Evolutionary conservation across 1,140 invertebrate genomes (phyloP).

Genomic region (Cotesia typhae): DNA sequence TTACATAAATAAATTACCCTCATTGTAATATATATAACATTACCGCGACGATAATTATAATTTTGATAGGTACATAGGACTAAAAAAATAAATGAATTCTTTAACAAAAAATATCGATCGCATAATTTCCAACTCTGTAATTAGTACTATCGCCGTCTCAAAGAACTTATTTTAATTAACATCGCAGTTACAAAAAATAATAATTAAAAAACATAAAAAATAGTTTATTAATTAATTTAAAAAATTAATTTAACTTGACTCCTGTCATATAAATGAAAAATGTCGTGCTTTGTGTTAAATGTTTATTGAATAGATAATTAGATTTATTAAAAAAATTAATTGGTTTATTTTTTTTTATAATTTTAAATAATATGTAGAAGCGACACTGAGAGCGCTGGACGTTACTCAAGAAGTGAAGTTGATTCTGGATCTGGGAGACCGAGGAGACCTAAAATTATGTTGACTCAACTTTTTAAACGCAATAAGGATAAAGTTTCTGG

Average conservation of each 20-base stretch:
- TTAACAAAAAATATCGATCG: constrained; percentile 6
- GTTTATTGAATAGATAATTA: neutral
- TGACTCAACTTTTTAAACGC: constrained; percentile 58
- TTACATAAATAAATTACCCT: constrained; percentile 31
- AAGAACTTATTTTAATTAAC: constrained; percentile 17
- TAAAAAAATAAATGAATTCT: neutral
- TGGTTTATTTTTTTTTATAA: neutral
- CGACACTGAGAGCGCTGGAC: constrained; percentile 64
- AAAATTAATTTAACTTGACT: constrained; percentile 6
- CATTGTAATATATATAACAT: neutral
- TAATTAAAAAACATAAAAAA: no score
- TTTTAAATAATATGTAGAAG: constrained; percentile 49
- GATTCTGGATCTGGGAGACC: constrained; percentile 50
- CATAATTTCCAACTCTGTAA: constrained; percentile 18
- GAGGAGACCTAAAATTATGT: constrained; percentile 53
- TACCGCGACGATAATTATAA: constrained; percentile 10
- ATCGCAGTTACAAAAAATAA: no score
- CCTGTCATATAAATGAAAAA: constrained; percentile 28
- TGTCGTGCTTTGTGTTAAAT: no score
- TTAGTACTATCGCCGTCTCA: constrained; percentile 9
- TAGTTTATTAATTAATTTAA: no score
- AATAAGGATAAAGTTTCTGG: constrained; percentile 65
- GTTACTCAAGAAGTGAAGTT: constrained; percentile 61
- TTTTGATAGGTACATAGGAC: constrained; percentile 22
- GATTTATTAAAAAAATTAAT: no score